Conservation (phyloP, 2,888 invertebrate species). For the Nasonovia ribisnigri region DNA sequence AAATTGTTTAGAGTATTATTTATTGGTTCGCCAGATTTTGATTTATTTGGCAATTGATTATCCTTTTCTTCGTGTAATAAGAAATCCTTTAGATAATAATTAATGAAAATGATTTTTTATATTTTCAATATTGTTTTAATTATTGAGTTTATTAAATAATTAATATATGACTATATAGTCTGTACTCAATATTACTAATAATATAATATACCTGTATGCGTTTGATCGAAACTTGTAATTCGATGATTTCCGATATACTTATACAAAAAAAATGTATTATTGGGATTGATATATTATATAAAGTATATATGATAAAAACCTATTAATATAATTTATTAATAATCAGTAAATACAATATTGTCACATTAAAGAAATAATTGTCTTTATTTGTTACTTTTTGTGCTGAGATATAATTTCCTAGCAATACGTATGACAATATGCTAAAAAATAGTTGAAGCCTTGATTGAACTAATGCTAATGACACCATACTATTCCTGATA, state of each 20-base stretch:
- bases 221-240: conserved; percentile 70
- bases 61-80: conserved; percentile 71
- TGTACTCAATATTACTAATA: no score
- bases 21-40: background rate
- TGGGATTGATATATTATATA: background rate
- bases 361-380: background rate
- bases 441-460: conserved; percentile 83
- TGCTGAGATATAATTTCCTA: conserved; percentile 78
- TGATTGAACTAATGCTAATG: conserved; percentile 84
- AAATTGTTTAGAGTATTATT: background rate
- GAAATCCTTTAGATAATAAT: conserved; percentile 69
- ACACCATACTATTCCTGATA: conserved; percentile 78
- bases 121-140: background rate
- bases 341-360: background rate
- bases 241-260: background rate
- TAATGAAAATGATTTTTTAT: background rate
- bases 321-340: conserved; percentile 42
- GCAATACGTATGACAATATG: conserved; percentile 79
- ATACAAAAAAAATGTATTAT: background rate
- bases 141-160: background rate
- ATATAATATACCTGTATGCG: conserved; percentile 73
- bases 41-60: background rate
- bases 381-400: conserved; percentile 74
- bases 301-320: conserved; percentile 79
- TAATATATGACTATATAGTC: background rate